Conservation (phyloP, 2,113 vertebrate genomes). For the Brachyhypopomus gauderio region DNA sequence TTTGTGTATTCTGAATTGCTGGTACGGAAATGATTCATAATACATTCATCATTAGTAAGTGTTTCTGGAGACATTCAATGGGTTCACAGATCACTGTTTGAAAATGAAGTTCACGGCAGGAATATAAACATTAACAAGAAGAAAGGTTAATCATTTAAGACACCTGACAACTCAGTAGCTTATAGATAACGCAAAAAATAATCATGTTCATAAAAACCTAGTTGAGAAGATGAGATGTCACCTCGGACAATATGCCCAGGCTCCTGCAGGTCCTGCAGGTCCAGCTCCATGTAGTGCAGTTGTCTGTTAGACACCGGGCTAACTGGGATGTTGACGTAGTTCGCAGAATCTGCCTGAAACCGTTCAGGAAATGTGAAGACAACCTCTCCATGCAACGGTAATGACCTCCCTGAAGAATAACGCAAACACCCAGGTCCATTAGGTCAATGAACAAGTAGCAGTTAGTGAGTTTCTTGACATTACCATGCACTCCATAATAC, state of each 20-base stretch:
- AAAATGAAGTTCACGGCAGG: no score
- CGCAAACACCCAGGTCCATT: background rate
- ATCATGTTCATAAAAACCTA: background rate
- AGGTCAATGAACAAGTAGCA: background rate
- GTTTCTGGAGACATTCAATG: background rate
- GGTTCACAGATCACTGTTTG: background rate
- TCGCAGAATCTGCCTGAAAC: constrained; percentile 63
- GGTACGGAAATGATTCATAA: no score
- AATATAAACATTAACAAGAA: no score
- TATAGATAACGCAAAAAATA: background rate
- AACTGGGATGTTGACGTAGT: constrained; percentile 85
- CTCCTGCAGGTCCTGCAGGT: constrained; percentile 73
- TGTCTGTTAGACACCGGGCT: constrained; percentile 78
- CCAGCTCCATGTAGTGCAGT: constrained; percentile 83
- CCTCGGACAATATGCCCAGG: constrained; percentile 70
- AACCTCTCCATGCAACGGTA: background rate
- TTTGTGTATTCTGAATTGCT: no score
- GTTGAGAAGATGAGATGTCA: constrained; percentile 46
- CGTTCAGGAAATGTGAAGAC: constrained; percentile 14
- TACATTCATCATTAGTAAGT: background rate
- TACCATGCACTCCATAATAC: background rate
- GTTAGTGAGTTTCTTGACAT: background rate
- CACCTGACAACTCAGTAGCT: background rate
- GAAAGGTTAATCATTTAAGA: background rate
- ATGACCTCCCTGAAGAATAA: constrained; percentile 34